Evolutionary conservation across 2,113 vertebrate species (phyloP).

Genomic region (Pedetes capensis): DNA sequence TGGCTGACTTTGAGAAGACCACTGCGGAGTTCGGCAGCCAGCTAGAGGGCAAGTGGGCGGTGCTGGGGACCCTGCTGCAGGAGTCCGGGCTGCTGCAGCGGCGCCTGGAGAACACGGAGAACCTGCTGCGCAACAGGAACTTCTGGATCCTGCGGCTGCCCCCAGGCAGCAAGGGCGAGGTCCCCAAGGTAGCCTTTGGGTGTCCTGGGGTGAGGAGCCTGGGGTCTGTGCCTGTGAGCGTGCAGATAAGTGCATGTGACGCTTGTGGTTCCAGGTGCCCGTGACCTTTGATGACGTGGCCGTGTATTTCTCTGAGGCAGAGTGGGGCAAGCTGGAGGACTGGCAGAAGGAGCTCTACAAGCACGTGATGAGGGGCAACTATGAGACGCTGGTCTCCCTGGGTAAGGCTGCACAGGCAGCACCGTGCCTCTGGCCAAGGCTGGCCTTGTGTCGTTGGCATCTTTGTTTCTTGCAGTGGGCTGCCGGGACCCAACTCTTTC

Average conservation of each 20-base stretch:
- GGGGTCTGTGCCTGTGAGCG: fast-evolving
- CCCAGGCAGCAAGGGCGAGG: conserved; percentile 63
- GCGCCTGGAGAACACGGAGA: conserved; percentile 71
- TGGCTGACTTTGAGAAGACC: conserved; percentile 49
- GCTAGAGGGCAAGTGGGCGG: conserved; percentile 69
- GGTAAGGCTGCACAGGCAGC: conserved; percentile 66
- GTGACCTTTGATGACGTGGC: conserved; percentile 54
- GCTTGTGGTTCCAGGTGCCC: conserved; percentile 74
- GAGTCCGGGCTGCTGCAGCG: conserved; percentile 61
- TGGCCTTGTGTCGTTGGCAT: neutral
- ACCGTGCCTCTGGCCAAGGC: neutral
- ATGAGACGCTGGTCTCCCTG: conserved; percentile 64
- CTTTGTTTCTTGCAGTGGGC: neutral
- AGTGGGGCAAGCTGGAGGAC: conserved; percentile 68
- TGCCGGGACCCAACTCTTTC: neutral
- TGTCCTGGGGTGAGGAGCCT: neutral
- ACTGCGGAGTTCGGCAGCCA: conserved; percentile 40
- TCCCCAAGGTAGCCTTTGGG: conserved; percentile 61
- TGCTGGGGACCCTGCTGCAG: conserved; percentile 61
- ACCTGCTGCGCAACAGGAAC: conserved; percentile 62
- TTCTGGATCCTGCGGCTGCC: conserved; percentile 76
- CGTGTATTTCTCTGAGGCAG: conserved; percentile 63
- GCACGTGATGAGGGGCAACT: conserved; percentile 61
- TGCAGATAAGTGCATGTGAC: neutral
- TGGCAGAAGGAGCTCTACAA: conserved; percentile 80